Evolutionary conservation across 1,140 invertebrate species (phyloP).

Genomic region (Ceratina calcarata): DNA sequence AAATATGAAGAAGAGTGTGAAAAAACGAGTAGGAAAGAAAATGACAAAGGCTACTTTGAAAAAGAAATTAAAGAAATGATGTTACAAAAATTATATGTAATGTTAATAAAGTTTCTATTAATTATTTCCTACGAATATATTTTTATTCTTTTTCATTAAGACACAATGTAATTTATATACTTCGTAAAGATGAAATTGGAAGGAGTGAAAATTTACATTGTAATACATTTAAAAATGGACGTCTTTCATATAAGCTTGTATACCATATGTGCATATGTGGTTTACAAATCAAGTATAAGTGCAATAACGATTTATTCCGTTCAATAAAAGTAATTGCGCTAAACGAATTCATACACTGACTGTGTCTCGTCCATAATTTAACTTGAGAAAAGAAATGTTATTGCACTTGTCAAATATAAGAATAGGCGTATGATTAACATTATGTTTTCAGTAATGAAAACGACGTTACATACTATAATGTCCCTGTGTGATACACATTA

Average conservation of each 20-base stretch:
- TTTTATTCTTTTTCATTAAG: constrained; percentile 1
- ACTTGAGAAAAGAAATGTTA: neutral
- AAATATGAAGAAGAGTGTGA: constrained; percentile 64
- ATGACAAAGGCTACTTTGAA: constrained; percentile 53
- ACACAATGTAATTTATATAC: constrained; percentile 11
- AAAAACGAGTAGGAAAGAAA: constrained; percentile 36
- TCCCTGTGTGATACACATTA: neutral
- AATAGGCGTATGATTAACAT: neutral
- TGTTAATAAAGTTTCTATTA: constrained; percentile 29
- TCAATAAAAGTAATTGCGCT: constrained; percentile 1
- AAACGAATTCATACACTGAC: neutral
- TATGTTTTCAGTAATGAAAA: neutral
- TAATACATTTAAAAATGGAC: neutral
- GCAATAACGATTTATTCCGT: neutral
- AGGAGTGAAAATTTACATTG: neutral
- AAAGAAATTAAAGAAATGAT: constrained; percentile 70
- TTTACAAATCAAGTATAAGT: constrained; percentile 8
- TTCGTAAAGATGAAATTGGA: neutral
- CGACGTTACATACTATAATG: neutral
- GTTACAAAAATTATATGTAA: constrained; percentile 21
- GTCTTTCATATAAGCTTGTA: neutral
- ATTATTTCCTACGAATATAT: constrained; percentile 20
- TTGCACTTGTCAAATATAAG: neutral
- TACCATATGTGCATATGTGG: neutral
- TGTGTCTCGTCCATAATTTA: neutral